Evolutionary conservation across 2,888 invertebrate species (phyloP).

Genomic region (Campaea margaritaria): DNA sequence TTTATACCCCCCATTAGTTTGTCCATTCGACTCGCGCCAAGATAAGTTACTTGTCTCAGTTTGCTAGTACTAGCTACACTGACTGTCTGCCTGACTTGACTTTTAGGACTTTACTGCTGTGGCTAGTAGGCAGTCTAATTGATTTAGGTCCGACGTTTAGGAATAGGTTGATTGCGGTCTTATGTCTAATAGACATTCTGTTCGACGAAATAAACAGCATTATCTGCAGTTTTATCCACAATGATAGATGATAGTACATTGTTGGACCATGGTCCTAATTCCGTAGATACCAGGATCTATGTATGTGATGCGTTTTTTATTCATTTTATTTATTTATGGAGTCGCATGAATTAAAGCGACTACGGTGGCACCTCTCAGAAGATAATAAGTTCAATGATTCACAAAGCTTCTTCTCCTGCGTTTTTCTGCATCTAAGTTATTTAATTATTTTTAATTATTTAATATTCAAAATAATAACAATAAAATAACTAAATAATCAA

Average conservation of each 20-base stretch:
- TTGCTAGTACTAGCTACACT: conserved; percentile 17
- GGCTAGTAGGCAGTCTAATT: conserved; percentile 29
- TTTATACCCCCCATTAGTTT: conserved; percentile 45
- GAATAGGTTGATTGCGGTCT: conserved; percentile 21
- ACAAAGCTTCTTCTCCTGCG: too few species aligned
- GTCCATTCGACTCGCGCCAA: conserved; percentile 42
- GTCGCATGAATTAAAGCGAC: too few species aligned
- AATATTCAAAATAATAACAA: too few species aligned
- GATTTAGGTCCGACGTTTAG: conserved; percentile 31
- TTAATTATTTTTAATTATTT: too few species aligned
- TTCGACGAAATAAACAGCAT: conserved; percentile 5
- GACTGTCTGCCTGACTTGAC: conserved; percentile 39
- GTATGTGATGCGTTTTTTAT: too few species aligned
- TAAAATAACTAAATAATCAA: too few species aligned
- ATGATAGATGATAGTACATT: not conserved
- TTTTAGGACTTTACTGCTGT: conserved; percentile 25
- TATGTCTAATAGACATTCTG: conserved; percentile 7
- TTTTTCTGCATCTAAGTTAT: too few species aligned
- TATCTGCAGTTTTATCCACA: not conserved
- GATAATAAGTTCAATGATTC: too few species aligned
- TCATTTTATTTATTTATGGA: too few species aligned
- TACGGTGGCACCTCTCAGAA: too few species aligned
- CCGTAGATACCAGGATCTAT: too few species aligned
- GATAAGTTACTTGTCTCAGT: conserved; percentile 43
- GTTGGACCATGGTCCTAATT: too few species aligned